These are phyloP conservation scores for Pyrochroa serraticornis DNA, from an alignment of 2,888 invertebrate species.

Conservation along the genomic window DNA sequence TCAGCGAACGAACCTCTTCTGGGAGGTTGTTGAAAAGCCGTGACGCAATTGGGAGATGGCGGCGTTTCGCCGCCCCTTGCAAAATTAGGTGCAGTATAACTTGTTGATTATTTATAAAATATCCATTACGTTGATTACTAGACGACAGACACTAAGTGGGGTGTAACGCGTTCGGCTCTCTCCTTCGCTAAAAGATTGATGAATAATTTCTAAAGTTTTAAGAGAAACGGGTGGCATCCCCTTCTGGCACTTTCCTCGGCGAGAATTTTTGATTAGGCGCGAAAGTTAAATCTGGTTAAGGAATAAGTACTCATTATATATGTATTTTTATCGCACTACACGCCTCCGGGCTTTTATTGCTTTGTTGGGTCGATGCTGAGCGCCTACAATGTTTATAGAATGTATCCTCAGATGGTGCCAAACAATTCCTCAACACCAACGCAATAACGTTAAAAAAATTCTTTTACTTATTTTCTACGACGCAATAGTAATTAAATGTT, in stretches of 20 bases:
- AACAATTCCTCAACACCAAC: too few relatives aligned
- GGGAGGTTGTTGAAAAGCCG: too few relatives aligned
- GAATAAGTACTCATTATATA: slow-evolving; percentile 25
- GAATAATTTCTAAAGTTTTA: slow-evolving; percentile 50
- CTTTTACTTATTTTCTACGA: too few relatives aligned
- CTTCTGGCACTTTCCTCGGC: slow-evolving; percentile 29
- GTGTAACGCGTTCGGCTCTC: slow-evolving; percentile 9
- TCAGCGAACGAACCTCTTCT: too few relatives aligned
- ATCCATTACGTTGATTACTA: slow-evolving; percentile 30
- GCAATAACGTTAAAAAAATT: too few relatives aligned
- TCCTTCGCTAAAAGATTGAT: slow-evolving; percentile 44
- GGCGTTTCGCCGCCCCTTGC: too few relatives aligned
- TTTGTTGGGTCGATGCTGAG: neutral
- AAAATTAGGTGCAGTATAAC: slow-evolving; percentile 2
- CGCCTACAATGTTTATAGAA: too few relatives aligned
- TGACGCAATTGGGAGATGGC: too few relatives aligned
- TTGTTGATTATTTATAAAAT: slow-evolving; percentile 32
- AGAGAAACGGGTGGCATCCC: slow-evolving; percentile 42
- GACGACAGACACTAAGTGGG: slow-evolving; percentile 28
- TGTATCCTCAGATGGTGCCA: too few relatives aligned
- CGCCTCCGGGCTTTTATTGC: neutral
- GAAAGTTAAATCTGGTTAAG: slow-evolving; percentile 25
- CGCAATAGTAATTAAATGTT: too few relatives aligned
- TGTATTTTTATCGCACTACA: slow-evolving; percentile 20
- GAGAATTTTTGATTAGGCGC: slow-evolving; percentile 34